phyloP scores from a whole-genome alignment of 2,888 invertebrate species.

The Acleris laterana region DNA sequence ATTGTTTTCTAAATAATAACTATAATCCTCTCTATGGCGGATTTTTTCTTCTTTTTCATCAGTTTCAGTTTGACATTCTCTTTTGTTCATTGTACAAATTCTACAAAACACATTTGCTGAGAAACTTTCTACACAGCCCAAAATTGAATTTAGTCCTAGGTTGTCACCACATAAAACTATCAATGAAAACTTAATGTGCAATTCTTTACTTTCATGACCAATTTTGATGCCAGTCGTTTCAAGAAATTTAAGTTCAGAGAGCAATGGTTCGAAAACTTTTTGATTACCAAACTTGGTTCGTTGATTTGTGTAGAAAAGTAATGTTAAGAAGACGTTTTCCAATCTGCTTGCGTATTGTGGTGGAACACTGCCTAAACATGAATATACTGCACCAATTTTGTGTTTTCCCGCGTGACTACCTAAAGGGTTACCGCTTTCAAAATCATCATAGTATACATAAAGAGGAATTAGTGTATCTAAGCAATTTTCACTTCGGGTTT shows the following conservation, averaged over 20 bases:
- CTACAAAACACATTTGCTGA: conserved; percentile 3
- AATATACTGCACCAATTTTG: conserved; percentile 8
- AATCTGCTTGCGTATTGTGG: conserved; percentile 5
- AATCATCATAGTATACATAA: conserved; percentile 1
- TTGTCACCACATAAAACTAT: background rate
- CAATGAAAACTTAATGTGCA: conserved; percentile 4
- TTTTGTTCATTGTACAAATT: conserved; percentile 2
- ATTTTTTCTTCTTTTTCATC: conserved; percentile 4
- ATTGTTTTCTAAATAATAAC: background rate
- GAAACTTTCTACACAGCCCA: conserved; percentile 10
- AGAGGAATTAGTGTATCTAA: background rate
- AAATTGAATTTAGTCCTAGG: conserved; percentile 7
- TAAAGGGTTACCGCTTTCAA: conserved; percentile 16
- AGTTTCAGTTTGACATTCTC: background rate
- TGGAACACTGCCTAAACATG: background rate
- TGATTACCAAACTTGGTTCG: conserved; percentile 5
- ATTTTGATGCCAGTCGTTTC: background rate
- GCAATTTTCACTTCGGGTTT: background rate
- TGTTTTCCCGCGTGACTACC: conserved; percentile 9
- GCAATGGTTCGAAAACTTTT: conserved; percentile 5
- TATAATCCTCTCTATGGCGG: background rate
- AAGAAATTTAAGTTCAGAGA: conserved; percentile 1
- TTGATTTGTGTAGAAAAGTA: conserved; percentile 3
- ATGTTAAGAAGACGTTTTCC: conserved; percentile 13
- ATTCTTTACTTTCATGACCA: background rate